Base-by-base conservation (phyloP, 2,888 invertebrate genomes). In the Synergus itoensis region DNA sequence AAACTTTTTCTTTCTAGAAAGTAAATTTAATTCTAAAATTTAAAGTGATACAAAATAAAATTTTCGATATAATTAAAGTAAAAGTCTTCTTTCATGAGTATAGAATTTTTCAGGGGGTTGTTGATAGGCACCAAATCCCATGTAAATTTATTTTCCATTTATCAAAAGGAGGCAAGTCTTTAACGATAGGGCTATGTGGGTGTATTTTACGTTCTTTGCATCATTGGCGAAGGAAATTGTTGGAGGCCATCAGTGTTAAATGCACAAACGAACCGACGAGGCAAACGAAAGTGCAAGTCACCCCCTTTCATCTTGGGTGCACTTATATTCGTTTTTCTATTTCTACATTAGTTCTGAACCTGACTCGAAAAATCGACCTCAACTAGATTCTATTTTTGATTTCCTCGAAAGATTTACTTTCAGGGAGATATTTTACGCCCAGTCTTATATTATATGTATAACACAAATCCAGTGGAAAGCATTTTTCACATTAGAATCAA, bases 291-390 rank as follows among this genome's bases (percentile, higher is more conserved):
- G 8, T n/a, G 65, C 65, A 65, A 65, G 73, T 73, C 73, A 69
- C 28, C 69, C 4, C 8, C 28, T 21, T 69, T 69, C 69, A 53
- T 73, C 36, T 73, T 73, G n/a, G 53, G n/a, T 73, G 73, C 73
- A 73, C 53, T 73, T 73, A 53, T 73, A 73, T 73, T 73, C 48
- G n/a, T 28, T 73, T 53, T 73, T 73, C 48, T 36, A 73, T 73
- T 53, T 12, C 53, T n/a, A 73, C 53, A 73, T 53, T 73, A 73
- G 69, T 53, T 48, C 16, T 53, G 28, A 53, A 48, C 4, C 48
- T 28, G 28, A 36, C 73, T 36, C 9, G 28, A n/a, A 53, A 36
- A 53, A 28, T 73, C n/a, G 11, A 36, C 73, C 73, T 28, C 73
- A 73, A 40, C 11, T 53, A 36, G 36, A 73, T 73, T 45, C 53